A percentile compares a stretch with the other conserved stretches of the same genome.
These are phyloP conservation scores for Tetheella fluctuosa DNA, from an alignment of 2,888 invertebrate genomes.

Conservation along the genomic window DNA sequence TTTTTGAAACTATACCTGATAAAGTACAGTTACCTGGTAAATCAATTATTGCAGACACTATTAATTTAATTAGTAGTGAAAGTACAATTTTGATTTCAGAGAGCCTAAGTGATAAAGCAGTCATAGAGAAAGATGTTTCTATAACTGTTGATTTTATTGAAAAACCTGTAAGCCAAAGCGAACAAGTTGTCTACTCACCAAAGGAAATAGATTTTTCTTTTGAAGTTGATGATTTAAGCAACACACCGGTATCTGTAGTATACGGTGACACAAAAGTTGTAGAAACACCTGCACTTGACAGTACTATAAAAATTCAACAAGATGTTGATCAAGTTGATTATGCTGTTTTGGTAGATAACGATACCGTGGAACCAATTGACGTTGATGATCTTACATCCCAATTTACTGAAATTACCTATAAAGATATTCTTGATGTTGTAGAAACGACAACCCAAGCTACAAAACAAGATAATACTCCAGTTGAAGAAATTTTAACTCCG, in stretches of 20 bases:
- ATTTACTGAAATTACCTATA: constrained; percentile 12
- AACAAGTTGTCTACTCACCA: not conserved
- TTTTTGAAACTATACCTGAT: constrained; percentile 7
- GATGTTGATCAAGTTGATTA: not conserved
- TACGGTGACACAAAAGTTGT: constrained; percentile 38
- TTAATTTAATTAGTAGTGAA: constrained; percentile 33
- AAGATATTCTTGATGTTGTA: constrained; percentile 11
- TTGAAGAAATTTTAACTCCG: not conserved
- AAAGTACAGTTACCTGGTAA: constrained; percentile 16
- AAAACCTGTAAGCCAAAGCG: constrained; percentile 17
- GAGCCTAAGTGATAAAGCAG: constrained; percentile 1
- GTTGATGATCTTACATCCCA: not conserved
- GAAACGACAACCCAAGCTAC: constrained; percentile 4
- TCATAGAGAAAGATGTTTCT: constrained; percentile 6
- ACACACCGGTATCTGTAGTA: constrained; percentile 49
- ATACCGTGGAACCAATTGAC: not conserved
- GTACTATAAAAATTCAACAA: constrained; percentile 12
- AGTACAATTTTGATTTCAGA: constrained; percentile 8
- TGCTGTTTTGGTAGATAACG: not conserved
- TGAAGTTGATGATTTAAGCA: constrained; percentile 56
- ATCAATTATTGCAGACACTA: constrained; percentile 26
- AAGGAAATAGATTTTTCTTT: constrained; percentile 46
- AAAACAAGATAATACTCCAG: not conserved
- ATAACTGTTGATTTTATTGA: constrained; percentile 16
- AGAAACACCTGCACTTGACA: constrained; percentile 28